These are phyloP conservation scores for Pogonomyrmex barbatus DNA, from an alignment of 1,140 invertebrate species.

Conservation along the genomic window DNA sequence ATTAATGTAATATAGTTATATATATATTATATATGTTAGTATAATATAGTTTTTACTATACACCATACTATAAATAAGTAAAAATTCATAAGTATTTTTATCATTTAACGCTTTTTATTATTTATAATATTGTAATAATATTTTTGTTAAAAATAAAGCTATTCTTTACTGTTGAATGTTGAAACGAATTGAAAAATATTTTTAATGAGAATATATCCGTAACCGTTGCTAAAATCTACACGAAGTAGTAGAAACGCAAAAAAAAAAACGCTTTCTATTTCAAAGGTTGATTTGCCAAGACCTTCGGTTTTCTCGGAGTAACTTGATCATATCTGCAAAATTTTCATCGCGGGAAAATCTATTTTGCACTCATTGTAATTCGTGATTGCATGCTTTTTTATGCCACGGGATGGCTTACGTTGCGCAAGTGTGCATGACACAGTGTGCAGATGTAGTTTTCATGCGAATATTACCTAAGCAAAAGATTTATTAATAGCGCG, in stretches of 20 bases:
- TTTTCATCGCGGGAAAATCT: not conserved
- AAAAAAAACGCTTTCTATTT: not conserved
- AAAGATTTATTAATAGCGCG: constrained; percentile 67
- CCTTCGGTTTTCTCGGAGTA: not conserved
- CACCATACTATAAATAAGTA: not conserved
- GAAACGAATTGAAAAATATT: not conserved
- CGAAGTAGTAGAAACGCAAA: not conserved
- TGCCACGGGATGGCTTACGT: not conserved
- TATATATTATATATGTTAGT: too few species aligned
- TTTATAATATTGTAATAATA: constrained; percentile 1
- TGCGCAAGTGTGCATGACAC: constrained; percentile 1
- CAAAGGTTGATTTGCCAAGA: not conserved
- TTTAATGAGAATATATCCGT: not conserved
- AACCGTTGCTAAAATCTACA: not conserved
- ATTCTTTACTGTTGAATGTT: not conserved
- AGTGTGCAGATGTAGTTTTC: constrained; percentile 23
- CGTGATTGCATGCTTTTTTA: not conserved
- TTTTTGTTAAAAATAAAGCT: not conserved
- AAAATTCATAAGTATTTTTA: not conserved
- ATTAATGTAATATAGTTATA: too few species aligned
- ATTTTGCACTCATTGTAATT: not conserved
- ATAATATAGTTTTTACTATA: too few species aligned
- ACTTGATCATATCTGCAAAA: constrained; percentile 3
- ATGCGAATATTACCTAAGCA: constrained; percentile 52
- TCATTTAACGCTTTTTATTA: not conserved